Conservation (phyloP, 2,797 vertebrate species). For the Mus caroli region DNA sequence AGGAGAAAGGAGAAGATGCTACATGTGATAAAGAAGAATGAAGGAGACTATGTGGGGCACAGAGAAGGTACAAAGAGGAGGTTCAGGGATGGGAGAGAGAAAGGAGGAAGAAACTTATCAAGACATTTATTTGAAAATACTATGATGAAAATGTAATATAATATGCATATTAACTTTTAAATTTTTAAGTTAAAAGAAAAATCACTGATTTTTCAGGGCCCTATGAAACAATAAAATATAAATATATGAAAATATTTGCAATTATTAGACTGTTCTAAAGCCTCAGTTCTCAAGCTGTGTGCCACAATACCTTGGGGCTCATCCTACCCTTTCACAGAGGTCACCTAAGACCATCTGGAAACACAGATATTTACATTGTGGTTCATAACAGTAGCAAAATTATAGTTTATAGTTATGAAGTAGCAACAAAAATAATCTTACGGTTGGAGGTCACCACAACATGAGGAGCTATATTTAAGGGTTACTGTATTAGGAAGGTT, state of each 20-base stretch:
- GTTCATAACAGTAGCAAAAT: not conserved
- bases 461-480: not conserved
- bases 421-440: not conserved
- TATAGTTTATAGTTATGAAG: not conserved
- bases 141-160: not conserved
- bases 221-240: constrained; percentile 11
- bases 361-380: not conserved
- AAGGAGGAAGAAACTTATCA: not conserved
- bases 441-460: not conserved
- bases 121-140: not conserved
- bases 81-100: too few species aligned
- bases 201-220: not conserved
- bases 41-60: too few species aligned
- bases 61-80: not conserved
- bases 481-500: not conserved
- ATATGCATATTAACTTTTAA: not conserved
- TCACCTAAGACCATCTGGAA: not conserved
- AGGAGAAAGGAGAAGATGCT: not conserved
- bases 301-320: not conserved
- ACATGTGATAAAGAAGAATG: not conserved
- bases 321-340: not conserved
- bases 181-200: not conserved
- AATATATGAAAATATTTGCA: not conserved
- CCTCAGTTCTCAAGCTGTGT: not conserved
- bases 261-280: not conserved